Conservation (phyloP, 2,797 vertebrate species). For the Rhinophrynus dorsalis region DNA sequence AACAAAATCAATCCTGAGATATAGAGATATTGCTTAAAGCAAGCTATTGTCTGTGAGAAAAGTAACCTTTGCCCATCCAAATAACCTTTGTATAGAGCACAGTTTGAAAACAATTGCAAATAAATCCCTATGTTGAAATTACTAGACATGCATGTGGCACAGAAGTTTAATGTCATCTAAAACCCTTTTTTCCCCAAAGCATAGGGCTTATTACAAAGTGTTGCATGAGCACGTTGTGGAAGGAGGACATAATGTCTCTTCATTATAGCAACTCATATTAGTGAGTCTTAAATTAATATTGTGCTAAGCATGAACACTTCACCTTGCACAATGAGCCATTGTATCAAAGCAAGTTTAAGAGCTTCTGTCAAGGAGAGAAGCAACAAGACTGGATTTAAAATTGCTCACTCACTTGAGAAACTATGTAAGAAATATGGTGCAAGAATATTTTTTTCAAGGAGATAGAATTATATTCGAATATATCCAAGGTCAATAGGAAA, state of each 20-base stretch:
- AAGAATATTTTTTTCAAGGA: background rate
- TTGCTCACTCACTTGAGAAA: background rate
- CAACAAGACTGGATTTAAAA: background rate
- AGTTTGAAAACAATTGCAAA: constrained; percentile 50
- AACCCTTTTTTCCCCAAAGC: background rate
- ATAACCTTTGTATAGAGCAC: constrained; percentile 37
- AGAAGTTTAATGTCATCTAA: constrained; percentile 30
- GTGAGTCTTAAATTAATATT: background rate
- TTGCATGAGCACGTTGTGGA: background rate
- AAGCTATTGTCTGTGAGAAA: constrained; percentile 37
- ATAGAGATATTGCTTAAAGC: constrained; percentile 29
- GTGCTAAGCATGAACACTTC: background rate
- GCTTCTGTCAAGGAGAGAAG: background rate
- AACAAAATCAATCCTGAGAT: constrained; percentile 43
- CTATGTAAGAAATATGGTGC: background rate
- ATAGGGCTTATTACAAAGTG: constrained; percentile 7
- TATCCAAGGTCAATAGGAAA: background rate
- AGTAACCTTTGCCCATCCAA: constrained; percentile 40
- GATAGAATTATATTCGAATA: background rate
- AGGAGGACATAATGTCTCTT: background rate
- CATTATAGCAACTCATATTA: background rate
- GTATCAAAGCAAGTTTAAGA: background rate
- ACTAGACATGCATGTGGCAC: constrained; percentile 31
- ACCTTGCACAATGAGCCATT: background rate
- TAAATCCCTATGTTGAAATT: constrained; percentile 44